Conservation (phyloP, 2,113 vertebrate genomes). For the Regulus satrapa region DNA sequence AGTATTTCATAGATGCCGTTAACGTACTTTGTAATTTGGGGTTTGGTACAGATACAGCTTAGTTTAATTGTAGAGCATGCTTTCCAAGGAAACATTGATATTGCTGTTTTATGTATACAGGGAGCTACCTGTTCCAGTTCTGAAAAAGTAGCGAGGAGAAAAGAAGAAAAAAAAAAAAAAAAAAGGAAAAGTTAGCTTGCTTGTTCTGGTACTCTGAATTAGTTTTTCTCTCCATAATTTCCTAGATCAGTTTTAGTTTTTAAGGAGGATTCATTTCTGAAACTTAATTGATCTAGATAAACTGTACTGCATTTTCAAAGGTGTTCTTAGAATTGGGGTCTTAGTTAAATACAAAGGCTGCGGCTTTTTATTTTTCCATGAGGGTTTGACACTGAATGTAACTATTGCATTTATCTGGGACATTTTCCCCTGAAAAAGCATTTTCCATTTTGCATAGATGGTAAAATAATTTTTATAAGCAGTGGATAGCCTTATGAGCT, state of each 20-base stretch:
- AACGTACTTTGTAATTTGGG: not conserved
- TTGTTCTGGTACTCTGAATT: not conserved
- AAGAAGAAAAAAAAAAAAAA: not conserved
- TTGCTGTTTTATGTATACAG: not conserved
- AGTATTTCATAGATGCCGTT: not conserved
- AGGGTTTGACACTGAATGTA: not conserved
- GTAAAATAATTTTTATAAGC: not conserved
- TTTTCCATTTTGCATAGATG: not conserved
- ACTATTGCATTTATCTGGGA: not conserved
- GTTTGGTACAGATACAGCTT: not conserved
- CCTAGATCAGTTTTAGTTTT: not conserved
- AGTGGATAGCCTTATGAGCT: not conserved
- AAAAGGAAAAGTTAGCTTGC: not conserved
- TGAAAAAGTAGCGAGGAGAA: not conserved
- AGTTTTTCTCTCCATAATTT: not conserved
- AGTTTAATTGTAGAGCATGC: not conserved
- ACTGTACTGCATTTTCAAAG: not conserved
- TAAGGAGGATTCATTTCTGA: not conserved
- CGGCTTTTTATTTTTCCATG: not conserved
- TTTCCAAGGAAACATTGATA: not conserved
- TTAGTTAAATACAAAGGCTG: not conserved
- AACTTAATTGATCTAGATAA: not conserved
- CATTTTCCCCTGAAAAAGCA: not conserved
- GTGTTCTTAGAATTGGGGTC: not conserved
- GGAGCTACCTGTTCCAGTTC: not conserved